Evolutionary conservation across 2,113 vertebrate genomes (phyloP).

Genomic region (Haemorhous mexicanus): DNA sequence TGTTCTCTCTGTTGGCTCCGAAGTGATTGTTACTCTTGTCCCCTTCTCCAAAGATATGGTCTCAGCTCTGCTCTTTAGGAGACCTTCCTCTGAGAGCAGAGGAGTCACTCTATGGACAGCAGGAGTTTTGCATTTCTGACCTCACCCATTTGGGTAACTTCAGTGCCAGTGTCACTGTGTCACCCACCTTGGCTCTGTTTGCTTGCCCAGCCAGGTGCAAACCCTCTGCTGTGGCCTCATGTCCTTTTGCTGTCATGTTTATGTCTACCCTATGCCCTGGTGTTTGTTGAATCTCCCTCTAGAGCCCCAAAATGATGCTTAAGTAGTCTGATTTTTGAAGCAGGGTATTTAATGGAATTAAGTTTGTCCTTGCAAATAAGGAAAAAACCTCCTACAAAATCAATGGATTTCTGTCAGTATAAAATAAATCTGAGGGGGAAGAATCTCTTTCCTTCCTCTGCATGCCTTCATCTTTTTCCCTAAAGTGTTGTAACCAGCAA

Average conservation of each 20-base stretch:
- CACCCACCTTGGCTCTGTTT: background rate
- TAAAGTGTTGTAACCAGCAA: background rate
- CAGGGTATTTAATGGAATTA: background rate
- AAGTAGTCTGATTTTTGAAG: background rate
- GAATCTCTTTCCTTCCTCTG: background rate
- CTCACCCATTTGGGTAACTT: background rate
- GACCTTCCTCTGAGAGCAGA: background rate
- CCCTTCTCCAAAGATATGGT: background rate
- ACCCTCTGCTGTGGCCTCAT: background rate
- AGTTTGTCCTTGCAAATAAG: background rate
- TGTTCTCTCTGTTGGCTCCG: background rate
- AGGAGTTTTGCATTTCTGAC: background rate
- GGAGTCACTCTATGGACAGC: background rate
- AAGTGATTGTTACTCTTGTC: background rate
- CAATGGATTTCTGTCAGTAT: background rate
- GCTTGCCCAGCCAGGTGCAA: background rate
- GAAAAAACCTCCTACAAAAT: background rate
- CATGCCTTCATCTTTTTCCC: background rate
- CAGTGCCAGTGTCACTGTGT: fast-evolving
- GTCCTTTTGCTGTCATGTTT: background rate
- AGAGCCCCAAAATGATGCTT: background rate
- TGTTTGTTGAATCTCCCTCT: background rate
- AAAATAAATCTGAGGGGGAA: background rate
- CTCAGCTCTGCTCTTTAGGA: background rate
- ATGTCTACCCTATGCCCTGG: background rate